phyloP scores from a whole-genome alignment of 1,140 invertebrate genomes.

The Drosophila melanogaster region Release_6_plus_ISO1_MT NT_037436.4:13100001-13100500 shows the following conservation, averaged over 20 bases:
- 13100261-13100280: constrained; percentile 31
- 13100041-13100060: constrained; percentile 50
- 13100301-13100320: constrained; percentile 70
- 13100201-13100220: constrained; percentile 37
- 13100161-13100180: constrained; percentile 53
- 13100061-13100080: constrained; percentile 55
- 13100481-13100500: constrained; percentile 69
- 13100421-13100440: constrained; percentile 45
- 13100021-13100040: constrained; percentile 76
- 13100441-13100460: constrained; percentile 77
- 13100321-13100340: constrained; percentile 83
- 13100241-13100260: constrained; percentile 38
- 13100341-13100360: constrained; percentile 65
- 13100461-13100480: constrained; percentile 8
- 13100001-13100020: constrained; percentile 81
- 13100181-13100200: constrained; percentile 22
- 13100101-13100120: constrained; percentile 83
- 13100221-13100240: constrained; percentile 67
- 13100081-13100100: constrained; percentile 57
- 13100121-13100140: constrained; percentile 81
- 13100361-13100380: constrained; percentile 53
- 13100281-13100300: constrained; percentile 65
- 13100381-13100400: constrained; percentile 13
- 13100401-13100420: neutral
- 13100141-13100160: constrained; percentile 79